Evolutionary conservation across 2,113 vertebrate species (phyloP), one percentile per base, ranked within the genome.

Genomic region (Saccopteryx leptura): DNA sequence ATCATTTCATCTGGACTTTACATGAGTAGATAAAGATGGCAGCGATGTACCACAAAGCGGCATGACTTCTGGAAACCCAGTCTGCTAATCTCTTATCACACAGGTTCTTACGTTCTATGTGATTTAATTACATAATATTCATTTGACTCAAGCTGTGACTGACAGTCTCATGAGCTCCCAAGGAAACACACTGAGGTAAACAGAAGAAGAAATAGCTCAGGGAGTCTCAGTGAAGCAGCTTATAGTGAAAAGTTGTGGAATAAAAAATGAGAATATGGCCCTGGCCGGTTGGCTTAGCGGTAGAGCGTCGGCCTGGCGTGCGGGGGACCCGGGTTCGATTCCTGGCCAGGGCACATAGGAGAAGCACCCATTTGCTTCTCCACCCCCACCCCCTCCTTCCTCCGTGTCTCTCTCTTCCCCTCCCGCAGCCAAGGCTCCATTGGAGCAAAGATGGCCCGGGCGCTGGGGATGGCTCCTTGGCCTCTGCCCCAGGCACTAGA

Each of bases 51-150:
- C 84, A 75, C 54, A 24, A 83, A 91, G 33, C 31, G 60, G 78
- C 78, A 48, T 88, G 58, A 96, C 50, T 93, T 93, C 90, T 96
- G 79, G 69, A 95, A 96, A 92, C 14, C 26, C 23, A 85, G 39
- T 56, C 33, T 93, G 23, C 23, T 89, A 86, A 86, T 78, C 89
- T 78, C n/a, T 39, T 79, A 52, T 89, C 88, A 68, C 28, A 80
- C 12, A 81, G 3, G 3, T 68, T 91, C 61, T 91, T 93, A 90
- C 48, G 6, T 96, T 87, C 23, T 82, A 52, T 89, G 46, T 52
- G 17, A 82, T 48, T 86, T 72, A 68, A 89, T 76, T 82, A 71
- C 52, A 24, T 71, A 84, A 56, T 88, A 80, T 88, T 94, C 31
- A 66, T 88, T 96, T 93, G 54, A 94, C 61, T 94, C 39, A 81